A percentile compares a stretch with the other conserved stretches of the same genome.
These are phyloP conservation scores for Xanthia togata DNA, from an alignment of 2,888 invertebrate species.

Conservation along the genomic window DNA sequence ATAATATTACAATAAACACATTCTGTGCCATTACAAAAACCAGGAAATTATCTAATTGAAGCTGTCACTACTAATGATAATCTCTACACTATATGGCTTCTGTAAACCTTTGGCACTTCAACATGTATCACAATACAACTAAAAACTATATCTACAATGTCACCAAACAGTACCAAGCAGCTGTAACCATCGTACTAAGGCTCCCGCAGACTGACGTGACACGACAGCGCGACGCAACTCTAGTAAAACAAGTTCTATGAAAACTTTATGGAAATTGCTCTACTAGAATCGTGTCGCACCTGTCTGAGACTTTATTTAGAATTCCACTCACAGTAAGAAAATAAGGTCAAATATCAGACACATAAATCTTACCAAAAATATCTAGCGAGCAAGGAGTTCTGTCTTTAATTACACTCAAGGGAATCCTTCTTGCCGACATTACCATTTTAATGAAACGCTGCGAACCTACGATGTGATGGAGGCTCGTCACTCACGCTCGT, in stretches of 20 bases:
- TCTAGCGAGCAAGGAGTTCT: slow-evolving; percentile 31
- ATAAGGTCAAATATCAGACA: slow-evolving; percentile 36
- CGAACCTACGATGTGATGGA: slow-evolving; percentile 20
- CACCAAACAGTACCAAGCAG: slow-evolving; percentile 7
- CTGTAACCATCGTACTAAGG: no score
- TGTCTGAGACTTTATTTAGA: background rate
- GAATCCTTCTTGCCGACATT: slow-evolving; percentile 49
- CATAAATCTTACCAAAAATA: slow-evolving; percentile 55
- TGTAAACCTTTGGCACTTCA: slow-evolving; percentile 11
- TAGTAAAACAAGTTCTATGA: no score
- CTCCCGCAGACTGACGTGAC: no score
- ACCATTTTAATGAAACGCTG: slow-evolving; percentile 62
- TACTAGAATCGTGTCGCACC: no score
- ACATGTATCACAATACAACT: slow-evolving; percentile 5
- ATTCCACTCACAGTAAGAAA: slow-evolving; percentile 22
- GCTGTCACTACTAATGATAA: slow-evolving; percentile 29
- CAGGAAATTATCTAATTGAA: slow-evolving; percentile 23
- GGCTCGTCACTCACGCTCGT: slow-evolving; percentile 38
- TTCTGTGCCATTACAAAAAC: background rate
- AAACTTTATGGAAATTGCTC: no score
- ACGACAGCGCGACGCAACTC: no score
- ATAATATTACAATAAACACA: no score
- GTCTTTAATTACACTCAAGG: slow-evolving; percentile 48
- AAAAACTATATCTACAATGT: slow-evolving; percentile 14
- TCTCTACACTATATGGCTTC: slow-evolving; percentile 44